A percentile compares a stretch with the other conserved stretches of the same genome.
Conservation (phyloP, 2,113 vertebrate species). For the Sinocyclocheilus grahami region DNA sequence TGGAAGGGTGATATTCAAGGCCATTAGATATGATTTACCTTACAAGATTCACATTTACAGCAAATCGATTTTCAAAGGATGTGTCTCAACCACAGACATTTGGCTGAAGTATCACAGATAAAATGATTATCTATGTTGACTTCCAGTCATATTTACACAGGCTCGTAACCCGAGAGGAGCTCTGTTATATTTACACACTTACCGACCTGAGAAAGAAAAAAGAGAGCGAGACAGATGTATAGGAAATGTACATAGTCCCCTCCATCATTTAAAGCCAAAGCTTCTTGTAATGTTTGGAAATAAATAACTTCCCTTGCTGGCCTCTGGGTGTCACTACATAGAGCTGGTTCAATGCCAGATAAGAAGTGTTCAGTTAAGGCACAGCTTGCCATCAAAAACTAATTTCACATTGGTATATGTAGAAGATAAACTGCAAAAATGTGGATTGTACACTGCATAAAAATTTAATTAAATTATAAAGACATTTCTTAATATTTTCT, state of each 20-base stretch:
- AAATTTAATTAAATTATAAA: no score
- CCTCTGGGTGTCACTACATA: constrained; percentile 61
- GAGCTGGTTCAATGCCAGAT: constrained; percentile 34
- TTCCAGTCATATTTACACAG: not conserved
- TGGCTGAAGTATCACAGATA: constrained; percentile 14
- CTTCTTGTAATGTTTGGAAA: constrained; percentile 12
- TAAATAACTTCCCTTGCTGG: constrained; percentile 43
- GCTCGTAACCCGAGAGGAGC: not conserved
- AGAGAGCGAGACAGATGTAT: not conserved
- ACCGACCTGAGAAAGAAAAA: constrained; percentile 3
- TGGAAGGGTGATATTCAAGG: constrained; percentile 13
- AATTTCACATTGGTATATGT: not conserved
- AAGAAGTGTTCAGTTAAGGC: not conserved
- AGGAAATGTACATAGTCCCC: not conserved
- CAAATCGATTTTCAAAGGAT: constrained; percentile 32
- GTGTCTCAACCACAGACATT: constrained; percentile 41
- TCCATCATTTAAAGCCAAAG: not conserved
- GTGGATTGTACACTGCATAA: no score
- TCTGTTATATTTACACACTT: constrained; percentile 16
- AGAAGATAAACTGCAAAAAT: not conserved
- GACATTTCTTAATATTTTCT: not conserved
- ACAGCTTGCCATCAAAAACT: not conserved
- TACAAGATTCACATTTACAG: constrained; percentile 14
- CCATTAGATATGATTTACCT: constrained; percentile 42
- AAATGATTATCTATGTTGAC: constrained; percentile 34